A percentile compares a stretch with the other conserved stretches of the same genome.
Conservation (phyloP, 2,888 invertebrate genomes). For the Drosophila putrida region DNA sequence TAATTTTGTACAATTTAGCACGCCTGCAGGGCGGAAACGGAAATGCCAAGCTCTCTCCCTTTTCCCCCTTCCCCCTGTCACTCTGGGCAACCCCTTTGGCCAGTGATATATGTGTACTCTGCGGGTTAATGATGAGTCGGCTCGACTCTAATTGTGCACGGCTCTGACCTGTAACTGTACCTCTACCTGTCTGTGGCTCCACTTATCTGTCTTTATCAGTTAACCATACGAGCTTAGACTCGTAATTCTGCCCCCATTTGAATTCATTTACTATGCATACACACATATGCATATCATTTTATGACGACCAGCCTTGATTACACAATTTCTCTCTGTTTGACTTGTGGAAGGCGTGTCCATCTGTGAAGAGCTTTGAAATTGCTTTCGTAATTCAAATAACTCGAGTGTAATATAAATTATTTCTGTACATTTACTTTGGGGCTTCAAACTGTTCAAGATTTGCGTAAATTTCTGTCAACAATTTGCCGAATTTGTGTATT, state of each 20-base stretch:
- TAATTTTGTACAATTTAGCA: constrained; percentile 68
- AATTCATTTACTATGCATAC: constrained; percentile 26
- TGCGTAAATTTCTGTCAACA: constrained; percentile 1
- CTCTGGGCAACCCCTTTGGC: background rate
- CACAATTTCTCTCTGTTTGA: constrained; percentile 16
- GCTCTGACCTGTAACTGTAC: constrained; percentile 15
- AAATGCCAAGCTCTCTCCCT: constrained; percentile 28
- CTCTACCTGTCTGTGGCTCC: constrained; percentile 7
- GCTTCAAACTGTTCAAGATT: background rate
- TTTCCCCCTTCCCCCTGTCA: too few relatives aligned
- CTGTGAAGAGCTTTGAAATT: constrained; percentile 7
- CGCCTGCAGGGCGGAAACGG: constrained; percentile 58
- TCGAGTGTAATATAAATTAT: constrained; percentile 4
- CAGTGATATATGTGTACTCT: constrained; percentile 16
- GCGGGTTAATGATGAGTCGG: constrained; percentile 30
- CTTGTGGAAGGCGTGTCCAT: background rate
- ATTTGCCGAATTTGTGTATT: background rate
- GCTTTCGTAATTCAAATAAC: constrained; percentile 8
- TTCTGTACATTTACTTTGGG: constrained; percentile 1
- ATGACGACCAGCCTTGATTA: constrained; percentile 26
- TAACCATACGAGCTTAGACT: constrained; percentile 17
- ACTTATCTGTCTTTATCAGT: constrained; percentile 24
- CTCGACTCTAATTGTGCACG: constrained; percentile 39
- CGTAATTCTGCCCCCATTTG: background rate
- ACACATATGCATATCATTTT: constrained; percentile 16